Conservation (phyloP, 2,888 invertebrate species). For the Seladonia tumulorum region DNA sequence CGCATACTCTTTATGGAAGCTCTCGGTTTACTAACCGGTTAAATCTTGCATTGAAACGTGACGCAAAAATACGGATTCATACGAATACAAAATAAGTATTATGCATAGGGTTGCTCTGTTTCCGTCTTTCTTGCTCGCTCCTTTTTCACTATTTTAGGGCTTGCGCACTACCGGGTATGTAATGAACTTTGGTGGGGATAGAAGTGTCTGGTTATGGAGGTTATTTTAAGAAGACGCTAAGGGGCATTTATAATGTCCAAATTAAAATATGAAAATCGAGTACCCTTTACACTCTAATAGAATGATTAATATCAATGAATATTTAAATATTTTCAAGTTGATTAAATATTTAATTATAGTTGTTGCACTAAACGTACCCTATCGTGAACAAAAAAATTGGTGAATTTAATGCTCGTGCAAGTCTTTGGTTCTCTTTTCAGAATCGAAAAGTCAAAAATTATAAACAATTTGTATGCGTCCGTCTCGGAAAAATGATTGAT, state of each 20-base stretch:
- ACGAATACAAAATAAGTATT: not conserved
- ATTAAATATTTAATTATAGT: not conserved
- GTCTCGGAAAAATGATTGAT: not conserved
- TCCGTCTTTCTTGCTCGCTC: not conserved
- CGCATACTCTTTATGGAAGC: not conserved
- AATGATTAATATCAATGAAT: not conserved
- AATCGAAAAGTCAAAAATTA: not conserved
- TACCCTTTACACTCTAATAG: too few species aligned
- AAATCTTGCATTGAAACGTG: not conserved
- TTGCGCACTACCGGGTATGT: not conserved
- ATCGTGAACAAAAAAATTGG: not conserved
- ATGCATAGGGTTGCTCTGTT: not conserved
- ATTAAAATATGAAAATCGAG: slow-evolving; percentile 15
- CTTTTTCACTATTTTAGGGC: not conserved
- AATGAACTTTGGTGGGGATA: not conserved
- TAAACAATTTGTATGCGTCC: not conserved
- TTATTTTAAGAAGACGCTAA: not conserved
- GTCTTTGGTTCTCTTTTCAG: not conserved
- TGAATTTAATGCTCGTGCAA: not conserved
- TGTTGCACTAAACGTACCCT: not conserved
- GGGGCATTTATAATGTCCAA: not conserved
- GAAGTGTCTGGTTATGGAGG: not conserved
- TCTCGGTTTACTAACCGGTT: not conserved
- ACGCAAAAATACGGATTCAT: not conserved
- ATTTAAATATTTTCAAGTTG: not conserved